These are phyloP conservation scores for Tokudaia muenninki DNA, from an alignment of 2,797 vertebrate genomes.

Conservation along the genomic window DNA sequence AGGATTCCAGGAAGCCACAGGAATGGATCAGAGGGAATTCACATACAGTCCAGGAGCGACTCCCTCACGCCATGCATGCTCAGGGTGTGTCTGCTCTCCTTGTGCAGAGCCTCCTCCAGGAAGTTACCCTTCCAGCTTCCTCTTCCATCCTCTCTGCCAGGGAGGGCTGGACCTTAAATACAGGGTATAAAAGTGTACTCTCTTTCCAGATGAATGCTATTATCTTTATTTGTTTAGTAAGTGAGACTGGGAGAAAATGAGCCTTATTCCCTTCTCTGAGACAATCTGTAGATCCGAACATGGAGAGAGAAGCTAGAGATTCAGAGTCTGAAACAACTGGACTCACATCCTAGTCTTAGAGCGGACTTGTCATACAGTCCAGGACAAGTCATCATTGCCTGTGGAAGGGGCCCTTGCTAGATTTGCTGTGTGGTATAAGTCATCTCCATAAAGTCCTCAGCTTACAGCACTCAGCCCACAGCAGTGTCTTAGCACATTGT, in stretches of 20 bases:
- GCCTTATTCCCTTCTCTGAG: neutral
- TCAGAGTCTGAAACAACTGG: neutral
- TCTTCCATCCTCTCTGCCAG: neutral
- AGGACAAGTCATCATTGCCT: neutral
- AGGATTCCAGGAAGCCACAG: neutral
- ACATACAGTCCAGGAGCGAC: fast-evolving
- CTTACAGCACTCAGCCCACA: neutral
- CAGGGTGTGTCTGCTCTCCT: too few species aligned
- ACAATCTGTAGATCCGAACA: neutral
- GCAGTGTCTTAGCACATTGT: neutral
- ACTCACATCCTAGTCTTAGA: neutral
- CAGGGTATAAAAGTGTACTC: neutral
- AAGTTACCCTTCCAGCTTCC: fast-evolving
- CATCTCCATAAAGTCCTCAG: neutral
- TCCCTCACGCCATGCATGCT: too few species aligned
- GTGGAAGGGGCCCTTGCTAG: neutral
- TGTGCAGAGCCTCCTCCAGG: neutral
- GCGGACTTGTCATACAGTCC: neutral
- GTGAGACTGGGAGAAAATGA: neutral
- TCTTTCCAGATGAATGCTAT: neutral
- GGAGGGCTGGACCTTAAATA: slow-evolving; percentile 1
- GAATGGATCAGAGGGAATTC: neutral
- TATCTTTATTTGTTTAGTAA: neutral
- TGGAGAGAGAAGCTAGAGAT: neutral
- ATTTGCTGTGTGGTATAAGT: neutral